phyloP scores from a whole-genome alignment of 2,113 vertebrate species.

The Nerophis lumbriciformis region DNA sequence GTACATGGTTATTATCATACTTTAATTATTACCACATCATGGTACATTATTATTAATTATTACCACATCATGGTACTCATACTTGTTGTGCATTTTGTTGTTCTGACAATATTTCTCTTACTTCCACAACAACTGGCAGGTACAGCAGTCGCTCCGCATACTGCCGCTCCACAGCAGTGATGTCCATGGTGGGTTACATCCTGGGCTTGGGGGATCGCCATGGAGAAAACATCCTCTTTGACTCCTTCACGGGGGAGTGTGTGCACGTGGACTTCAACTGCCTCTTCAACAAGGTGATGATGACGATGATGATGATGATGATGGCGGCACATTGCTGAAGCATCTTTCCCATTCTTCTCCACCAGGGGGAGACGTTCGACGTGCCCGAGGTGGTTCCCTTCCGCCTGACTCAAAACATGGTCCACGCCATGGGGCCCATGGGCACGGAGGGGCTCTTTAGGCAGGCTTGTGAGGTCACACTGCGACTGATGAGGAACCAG shows the following conservation, averaged over 20 bases:
- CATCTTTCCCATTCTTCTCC: constrained; percentile 14
- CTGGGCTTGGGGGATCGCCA: constrained; percentile 96
- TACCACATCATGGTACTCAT: too few relatives aligned
- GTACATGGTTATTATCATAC: too few relatives aligned
- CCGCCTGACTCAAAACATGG: constrained; percentile 97
- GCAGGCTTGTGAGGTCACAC: constrained; percentile 94
- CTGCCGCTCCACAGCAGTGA: constrained; percentile 92
- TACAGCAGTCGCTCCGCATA: constrained; percentile 95
- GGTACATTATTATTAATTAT: too few relatives aligned
- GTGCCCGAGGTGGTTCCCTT: constrained; percentile 97
- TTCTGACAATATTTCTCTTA: not conserved
- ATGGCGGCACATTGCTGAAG: too few relatives aligned
- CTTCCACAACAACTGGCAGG: constrained; percentile 61
- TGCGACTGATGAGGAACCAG: constrained; percentile 92
- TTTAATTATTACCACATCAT: too few relatives aligned
- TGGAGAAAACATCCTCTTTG: constrained; percentile 95
- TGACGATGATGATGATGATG: too few relatives aligned
- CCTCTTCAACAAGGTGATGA: constrained; percentile 92
- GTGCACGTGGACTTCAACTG: constrained; percentile 99
- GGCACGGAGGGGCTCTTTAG: constrained; percentile 95
- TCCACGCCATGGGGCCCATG: constrained; percentile 97
- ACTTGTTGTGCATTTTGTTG: not conserved
- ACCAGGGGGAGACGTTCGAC: constrained; percentile 95
- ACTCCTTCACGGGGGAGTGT: constrained; percentile 93
- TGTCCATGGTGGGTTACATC: constrained; percentile 98